Evolutionary conservation across 1,140 invertebrate genomes (phyloP).

Genomic region (Mizuhopecten yessoensis): DNA sequence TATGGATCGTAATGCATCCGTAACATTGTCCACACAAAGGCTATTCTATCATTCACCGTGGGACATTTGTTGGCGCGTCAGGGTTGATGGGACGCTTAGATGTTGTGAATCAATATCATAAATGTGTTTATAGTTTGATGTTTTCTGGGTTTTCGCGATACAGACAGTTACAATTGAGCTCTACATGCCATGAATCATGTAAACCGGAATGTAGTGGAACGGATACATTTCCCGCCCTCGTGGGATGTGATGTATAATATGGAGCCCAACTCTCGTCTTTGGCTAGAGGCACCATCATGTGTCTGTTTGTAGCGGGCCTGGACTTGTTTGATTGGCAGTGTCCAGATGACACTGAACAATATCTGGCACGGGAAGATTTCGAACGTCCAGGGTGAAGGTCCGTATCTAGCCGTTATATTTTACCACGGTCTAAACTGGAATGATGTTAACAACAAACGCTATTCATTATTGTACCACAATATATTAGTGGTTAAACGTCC

Average conservation of each 20-base stretch:
- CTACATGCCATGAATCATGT: background rate
- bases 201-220: slow-evolving; percentile 16
- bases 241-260: background rate
- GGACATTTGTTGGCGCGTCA: background rate
- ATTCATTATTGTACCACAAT: too few species aligned
- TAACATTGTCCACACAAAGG: slow-evolving; percentile 37
- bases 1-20: slow-evolving; percentile 7
- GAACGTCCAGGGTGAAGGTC: too few species aligned
- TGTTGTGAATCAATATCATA: slow-evolving; percentile 35
- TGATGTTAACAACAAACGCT: too few species aligned
- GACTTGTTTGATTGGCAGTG: background rate
- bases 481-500: too few species aligned
- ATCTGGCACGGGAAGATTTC: too few species aligned
- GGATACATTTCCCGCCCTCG: background rate
- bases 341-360: background rate
- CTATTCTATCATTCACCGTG: slow-evolving; percentile 31
- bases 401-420: too few species aligned
- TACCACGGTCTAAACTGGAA: too few species aligned
- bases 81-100: background rate
- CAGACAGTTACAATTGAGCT: background rate
- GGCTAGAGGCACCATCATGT: background rate
- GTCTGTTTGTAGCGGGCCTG: background rate
- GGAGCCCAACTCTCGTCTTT: background rate
- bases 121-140: background rate
- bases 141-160: background rate